Conservation (phyloP, 2,113 vertebrate genomes). For the Sakesphorus luctuosus region DNA sequence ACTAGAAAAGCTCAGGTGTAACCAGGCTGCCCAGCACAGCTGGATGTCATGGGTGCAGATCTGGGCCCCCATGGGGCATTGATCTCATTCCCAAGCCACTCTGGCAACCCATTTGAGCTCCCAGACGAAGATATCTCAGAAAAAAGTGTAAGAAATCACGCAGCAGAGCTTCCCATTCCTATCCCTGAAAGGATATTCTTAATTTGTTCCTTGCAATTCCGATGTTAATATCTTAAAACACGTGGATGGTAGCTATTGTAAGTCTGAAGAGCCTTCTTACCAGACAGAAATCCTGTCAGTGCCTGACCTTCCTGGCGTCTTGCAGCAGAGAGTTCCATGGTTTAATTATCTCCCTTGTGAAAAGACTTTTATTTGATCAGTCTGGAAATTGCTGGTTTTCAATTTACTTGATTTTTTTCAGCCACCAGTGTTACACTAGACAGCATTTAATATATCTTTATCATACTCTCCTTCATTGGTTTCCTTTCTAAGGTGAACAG, state of each 20-base stretch:
- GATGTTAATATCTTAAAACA: not conserved
- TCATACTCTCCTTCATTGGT: not conserved
- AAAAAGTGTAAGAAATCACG: not conserved
- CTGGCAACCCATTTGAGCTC: not conserved
- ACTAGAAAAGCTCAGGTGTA: not conserved
- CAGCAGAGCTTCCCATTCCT: not conserved
- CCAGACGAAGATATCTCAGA: not conserved
- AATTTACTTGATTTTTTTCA: constrained; percentile 19
- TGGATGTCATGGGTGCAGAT: not conserved
- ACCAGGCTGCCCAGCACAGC: not conserved
- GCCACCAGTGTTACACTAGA: not conserved
- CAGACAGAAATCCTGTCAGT: not conserved
- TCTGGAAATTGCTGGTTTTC: constrained; percentile 34
- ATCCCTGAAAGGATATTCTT: not conserved
- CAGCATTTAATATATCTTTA: not conserved
- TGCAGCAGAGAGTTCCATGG: not conserved
- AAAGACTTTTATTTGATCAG: constrained; percentile 33
- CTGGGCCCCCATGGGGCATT: fast-evolving
- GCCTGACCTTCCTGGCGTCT: not conserved
- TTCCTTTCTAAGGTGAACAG: not conserved
- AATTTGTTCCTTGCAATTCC: not conserved
- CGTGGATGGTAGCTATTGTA: not conserved
- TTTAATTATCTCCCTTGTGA: constrained; percentile 41
- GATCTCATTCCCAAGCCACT: not conserved
- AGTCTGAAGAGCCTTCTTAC: not conserved